Percentiles rank a stretch among this genome's conserved stretches.
Conservation (phyloP, 2,113 vertebrate species). For the Megalops atlanticus region DNA sequence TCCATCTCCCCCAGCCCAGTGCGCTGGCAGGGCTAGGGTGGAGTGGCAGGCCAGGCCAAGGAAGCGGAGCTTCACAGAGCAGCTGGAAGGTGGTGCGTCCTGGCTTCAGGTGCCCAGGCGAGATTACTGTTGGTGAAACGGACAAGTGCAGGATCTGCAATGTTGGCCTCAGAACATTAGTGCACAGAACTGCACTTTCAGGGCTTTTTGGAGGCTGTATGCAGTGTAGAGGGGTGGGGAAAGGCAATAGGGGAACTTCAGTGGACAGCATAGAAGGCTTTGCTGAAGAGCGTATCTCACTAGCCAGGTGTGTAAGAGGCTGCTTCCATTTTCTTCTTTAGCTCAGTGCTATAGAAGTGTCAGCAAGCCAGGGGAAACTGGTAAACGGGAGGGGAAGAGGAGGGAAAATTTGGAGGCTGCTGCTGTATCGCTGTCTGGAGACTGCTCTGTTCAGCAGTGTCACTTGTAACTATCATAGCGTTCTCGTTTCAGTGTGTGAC, state of each 20-base stretch:
- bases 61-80: constrained; percentile 8
- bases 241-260: not conserved
- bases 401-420: not conserved
- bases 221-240: not conserved
- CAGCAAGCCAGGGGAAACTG: not conserved
- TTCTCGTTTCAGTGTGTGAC: not conserved
- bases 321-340: not conserved
- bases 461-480: constrained; percentile 4
- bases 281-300: constrained; percentile 22
- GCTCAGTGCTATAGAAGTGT: not conserved
- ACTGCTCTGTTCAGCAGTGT: not conserved
- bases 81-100: not conserved
- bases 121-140: constrained; percentile 20
- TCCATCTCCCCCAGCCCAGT: constrained; percentile 10
- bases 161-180: constrained; percentile 27
- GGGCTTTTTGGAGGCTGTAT: not conserved
- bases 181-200: not conserved
- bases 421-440: not conserved
- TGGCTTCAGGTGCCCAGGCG: not conserved
- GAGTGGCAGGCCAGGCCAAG: not conserved
- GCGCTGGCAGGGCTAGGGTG: not conserved
- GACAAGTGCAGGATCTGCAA: constrained; percentile 23
- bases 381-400: not conserved
- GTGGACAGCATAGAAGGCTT: constrained; percentile 6
- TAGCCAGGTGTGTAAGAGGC: constrained; percentile 18